These are phyloP conservation scores for Canis aureus DNA, from an alignment of 2,113 vertebrate species.

Conservation along the genomic window DNA sequence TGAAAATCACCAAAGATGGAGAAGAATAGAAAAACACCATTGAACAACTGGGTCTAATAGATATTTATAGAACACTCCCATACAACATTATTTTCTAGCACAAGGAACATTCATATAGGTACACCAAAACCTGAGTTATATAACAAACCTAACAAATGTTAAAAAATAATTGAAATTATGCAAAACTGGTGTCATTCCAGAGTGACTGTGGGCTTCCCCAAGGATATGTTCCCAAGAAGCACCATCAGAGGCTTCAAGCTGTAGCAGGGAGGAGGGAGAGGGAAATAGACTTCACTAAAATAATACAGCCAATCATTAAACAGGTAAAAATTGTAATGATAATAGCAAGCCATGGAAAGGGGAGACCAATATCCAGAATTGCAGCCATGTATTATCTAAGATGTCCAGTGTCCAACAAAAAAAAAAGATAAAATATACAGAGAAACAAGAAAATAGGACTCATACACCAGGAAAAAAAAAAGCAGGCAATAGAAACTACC, in stretches of 20 bases:
- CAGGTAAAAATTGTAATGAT: neutral
- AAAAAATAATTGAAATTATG: neutral
- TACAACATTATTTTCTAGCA: neutral
- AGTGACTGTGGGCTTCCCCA: neutral
- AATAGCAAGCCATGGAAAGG: neutral
- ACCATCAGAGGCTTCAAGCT: neutral
- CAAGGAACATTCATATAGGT: neutral
- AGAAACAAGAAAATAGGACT: neutral
- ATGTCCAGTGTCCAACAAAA: neutral
- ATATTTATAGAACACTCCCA: neutral
- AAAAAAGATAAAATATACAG: neutral
- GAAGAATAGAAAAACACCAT: neutral
- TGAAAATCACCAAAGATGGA: neutral
- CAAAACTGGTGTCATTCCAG: neutral
- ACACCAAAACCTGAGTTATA: neutral
- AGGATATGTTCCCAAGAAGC: neutral
- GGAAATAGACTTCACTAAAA: neutral
- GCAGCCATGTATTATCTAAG: neutral
- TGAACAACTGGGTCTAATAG: neutral
- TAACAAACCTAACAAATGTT: neutral
- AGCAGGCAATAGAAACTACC: neutral
- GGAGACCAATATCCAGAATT: neutral
- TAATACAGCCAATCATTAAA: neutral
- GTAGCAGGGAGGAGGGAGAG: neutral
- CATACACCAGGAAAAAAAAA: neutral